phyloP scores from a whole-genome alignment of 2,888 invertebrate species.

The Torymus aiolomorphi region DNA sequence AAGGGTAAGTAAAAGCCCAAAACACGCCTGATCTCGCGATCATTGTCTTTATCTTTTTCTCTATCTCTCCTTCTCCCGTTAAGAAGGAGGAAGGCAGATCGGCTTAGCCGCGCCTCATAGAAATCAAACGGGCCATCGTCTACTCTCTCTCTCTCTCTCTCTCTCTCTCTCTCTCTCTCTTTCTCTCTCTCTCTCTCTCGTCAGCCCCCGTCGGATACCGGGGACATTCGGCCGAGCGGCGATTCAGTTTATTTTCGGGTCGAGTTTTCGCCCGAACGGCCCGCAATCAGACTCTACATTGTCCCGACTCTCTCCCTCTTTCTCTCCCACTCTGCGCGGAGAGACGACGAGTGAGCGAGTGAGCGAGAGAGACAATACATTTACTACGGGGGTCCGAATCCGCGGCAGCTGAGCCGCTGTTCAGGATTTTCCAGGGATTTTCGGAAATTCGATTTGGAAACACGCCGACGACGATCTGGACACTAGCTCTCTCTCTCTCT shows the following conservation, averaged over 20 bases:
- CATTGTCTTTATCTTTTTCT: background rate
- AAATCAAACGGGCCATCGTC: conserved; percentile 43
- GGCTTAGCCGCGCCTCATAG: conserved; percentile 40
- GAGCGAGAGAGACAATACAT: conserved; percentile 62
- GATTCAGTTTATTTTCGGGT: conserved; percentile 71
- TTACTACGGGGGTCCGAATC: conserved; percentile 52
- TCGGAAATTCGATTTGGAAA: conserved; percentile 66
- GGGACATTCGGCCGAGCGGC: conserved; percentile 32
- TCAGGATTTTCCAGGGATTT: conserved; percentile 65
- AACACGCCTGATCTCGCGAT: background rate
- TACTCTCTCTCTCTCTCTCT: background rate
- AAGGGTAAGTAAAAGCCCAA: conserved; percentile 6
- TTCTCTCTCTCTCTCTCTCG: too few species aligned
- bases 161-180: background rate
- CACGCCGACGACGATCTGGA: conserved; percentile 26
- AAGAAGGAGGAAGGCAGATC: conserved; percentile 5
- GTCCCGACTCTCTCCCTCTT: conserved; percentile 58
- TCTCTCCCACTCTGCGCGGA: background rate
- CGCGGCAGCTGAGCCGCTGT: conserved; percentile 21
- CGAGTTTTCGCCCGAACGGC: conserved; percentile 69
- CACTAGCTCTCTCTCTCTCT: background rate
- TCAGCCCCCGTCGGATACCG: too few species aligned
- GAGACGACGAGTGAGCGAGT: background rate
- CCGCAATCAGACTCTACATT: conserved; percentile 72
- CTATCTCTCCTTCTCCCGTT: too few species aligned